Base-by-base conservation (phyloP, 2,113 vertebrate genomes). In the Syngnathus floridae region DNA sequence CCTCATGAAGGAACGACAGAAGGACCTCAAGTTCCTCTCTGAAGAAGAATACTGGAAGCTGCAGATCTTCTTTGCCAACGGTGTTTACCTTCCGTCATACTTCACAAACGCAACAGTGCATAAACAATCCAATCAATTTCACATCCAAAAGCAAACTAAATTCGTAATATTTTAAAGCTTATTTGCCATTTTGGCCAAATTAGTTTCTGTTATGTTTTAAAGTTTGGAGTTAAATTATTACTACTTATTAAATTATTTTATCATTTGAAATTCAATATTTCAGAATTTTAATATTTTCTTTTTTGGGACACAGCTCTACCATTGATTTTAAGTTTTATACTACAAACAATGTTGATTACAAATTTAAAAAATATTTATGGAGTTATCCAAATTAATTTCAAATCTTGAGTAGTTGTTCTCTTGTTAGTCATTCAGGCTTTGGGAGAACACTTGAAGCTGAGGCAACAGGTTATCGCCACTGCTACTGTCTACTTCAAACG, bases 21-120 rank as follows among this genome's bases (percentile, higher is more conserved):
- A 98, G 75, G 97, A 99, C 75, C 90, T 99, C 80, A 98, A 99
- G 84, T 97, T 97, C 82, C 91, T 99, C 7, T 91, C 94, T 17
- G 97, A 99, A 80, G 97, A 99, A 78, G 97, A 99, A 62, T 99
- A 99, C 90, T 99, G 97, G 97, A 99, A 99, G 65, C 89, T 99
- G 58, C 97, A 99, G 78, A 99, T 99, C 81, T 99, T 99, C 91
- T 99, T 99, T 90, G 97, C 97, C 64, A 99, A 99, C 90, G 97
- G 97, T 99, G 93, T 87, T 62, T 46, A 83, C 19, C 9, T 45
- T 11, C 35, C 26, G 14, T 7, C 36, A 16, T 51, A 12, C 43
- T 16, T 5, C 14, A 46, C n/a, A 21, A 51, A 9, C 48, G 8
- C n/a, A 19, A 48, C 7, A n/a, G 41, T 7, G 19, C 46, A 26